A percentile compares a stretch with the other conserved stretches of the same genome.
These are phyloP conservation scores for Ochotona curzoniae DNA, from an alignment of 2,113 vertebrate species.

Conservation along the genomic window DNA sequence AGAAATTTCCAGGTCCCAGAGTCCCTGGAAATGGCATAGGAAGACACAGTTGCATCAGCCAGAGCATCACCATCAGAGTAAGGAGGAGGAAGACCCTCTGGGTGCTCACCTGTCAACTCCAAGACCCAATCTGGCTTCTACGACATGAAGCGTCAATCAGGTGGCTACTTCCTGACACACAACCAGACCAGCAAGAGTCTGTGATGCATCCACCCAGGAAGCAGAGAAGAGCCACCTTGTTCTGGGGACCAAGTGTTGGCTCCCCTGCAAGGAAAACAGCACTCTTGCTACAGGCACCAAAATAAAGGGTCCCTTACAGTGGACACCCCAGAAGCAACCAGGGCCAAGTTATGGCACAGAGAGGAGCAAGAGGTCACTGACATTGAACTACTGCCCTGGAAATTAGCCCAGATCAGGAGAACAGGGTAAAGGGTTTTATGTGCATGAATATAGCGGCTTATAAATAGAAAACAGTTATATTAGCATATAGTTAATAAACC, in stretches of 20 bases:
- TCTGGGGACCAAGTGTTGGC: background rate
- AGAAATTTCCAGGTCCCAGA: background rate
- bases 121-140: background rate
- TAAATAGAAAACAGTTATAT: background rate
- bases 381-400: background rate
- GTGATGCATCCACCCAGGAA: background rate
- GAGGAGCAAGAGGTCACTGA: no score
- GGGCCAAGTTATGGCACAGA: accelerated
- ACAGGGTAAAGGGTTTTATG: background rate
- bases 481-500: background rate
- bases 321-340: no score
- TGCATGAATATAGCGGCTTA: background rate
- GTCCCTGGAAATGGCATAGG: background rate
- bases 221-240: background rate
- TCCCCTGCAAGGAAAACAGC: background rate
- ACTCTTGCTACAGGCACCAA: background rate
- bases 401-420: background rate
- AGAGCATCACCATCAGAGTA: background rate
- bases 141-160: background rate
- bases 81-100: background rate
- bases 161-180: background rate
- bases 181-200: background rate
- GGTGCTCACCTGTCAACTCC: background rate
- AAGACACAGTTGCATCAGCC: background rate
- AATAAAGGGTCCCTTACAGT: background rate